phyloP scores from a whole-genome alignment of 2,797 vertebrate species.

The Pseudotriccus pelzelni region DNA sequence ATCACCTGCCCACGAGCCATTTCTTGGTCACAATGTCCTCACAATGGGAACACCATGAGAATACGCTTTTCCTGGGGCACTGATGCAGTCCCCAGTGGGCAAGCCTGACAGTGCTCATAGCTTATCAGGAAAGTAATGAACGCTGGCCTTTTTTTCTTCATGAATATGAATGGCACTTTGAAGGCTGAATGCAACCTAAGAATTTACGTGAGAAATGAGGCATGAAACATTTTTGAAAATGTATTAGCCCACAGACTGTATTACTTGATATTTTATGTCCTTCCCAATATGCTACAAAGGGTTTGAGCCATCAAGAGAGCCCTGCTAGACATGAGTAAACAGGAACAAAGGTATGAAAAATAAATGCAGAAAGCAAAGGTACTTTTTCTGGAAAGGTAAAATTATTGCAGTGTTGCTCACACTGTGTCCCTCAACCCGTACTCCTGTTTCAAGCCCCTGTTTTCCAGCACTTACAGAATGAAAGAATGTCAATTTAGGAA shows the following conservation, averaged over 20 bases:
- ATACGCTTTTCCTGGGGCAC: not conserved
- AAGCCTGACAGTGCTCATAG: slow-evolving; percentile 39
- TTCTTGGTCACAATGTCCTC: not conserved
- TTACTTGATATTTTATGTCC: slow-evolving; percentile 71
- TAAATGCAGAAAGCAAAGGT: slow-evolving; percentile 45
- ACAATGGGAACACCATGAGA: not conserved
- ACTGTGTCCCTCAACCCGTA: not conserved
- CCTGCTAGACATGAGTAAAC: slow-evolving; percentile 52
- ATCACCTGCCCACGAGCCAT: not conserved
- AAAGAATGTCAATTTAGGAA: not conserved
- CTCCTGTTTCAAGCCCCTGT: not conserved
- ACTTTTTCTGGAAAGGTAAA: not conserved
- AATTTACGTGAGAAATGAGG: slow-evolving; percentile 78
- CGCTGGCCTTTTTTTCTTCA: slow-evolving; percentile 55
- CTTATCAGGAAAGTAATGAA: slow-evolving; percentile 62
- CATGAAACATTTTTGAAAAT: slow-evolving; percentile 76
- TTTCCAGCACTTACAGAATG: not conserved
- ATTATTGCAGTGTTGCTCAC: not conserved
- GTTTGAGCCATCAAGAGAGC: slow-evolving; percentile 50
- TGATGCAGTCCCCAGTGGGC: not conserved
- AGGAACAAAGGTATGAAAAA: slow-evolving; percentile 61
- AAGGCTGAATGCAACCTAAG: slow-evolving; percentile 75
- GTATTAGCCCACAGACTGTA: slow-evolving; percentile 72
- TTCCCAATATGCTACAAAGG: slow-evolving; percentile 68
- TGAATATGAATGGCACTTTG: slow-evolving; percentile 75